Evolutionary conservation across 2,797 vertebrate species (phyloP), one percentile per base, ranked within the genome.

Genomic region (Eulemur coronatus): DNA sequence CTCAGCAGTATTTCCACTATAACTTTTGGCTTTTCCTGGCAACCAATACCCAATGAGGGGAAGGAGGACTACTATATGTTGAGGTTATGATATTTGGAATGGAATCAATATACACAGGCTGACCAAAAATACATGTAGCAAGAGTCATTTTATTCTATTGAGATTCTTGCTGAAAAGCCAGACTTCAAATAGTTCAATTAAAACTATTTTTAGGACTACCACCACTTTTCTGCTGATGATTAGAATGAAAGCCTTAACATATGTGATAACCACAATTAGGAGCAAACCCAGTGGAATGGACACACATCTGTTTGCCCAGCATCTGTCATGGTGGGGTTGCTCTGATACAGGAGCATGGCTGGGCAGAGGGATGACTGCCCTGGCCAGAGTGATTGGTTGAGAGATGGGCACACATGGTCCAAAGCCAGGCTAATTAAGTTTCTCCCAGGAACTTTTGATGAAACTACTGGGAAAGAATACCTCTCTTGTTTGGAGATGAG

Each of bases 281-380:
- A 9, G 4, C 3, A 50, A 8, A 35, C 30, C 24, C 63, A 20
- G 14, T 0, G 10, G 2, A 22, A 8, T 5, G 35, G 35, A 33
- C 12, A 7, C 4, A 20, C 11, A 84, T 18, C 14, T 3, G 1
- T 35, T 46, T 14, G 52, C 7, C 15, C 7, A 46, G 20, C 2
- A 10, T 4, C 57, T 9, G 48, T 87, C 52, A 78, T 12, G 3
- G 38, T 4, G 15, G 52, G 18, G 22, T 20, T 72, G 28, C 7
- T 75, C 0, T 8, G 18, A 12, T 14, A 4, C 0, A 35, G 20
- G 3, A 80, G 17, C 7, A 48, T 20, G 59, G 17, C 13, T 7
- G 43, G 9, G 20, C 15, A 81, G 11, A 76, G 3, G 26, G 9
- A 15, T 12, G 48, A 18, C 1, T 1, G 1, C 5, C 8, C 24